Conservation (phyloP, 2,113 vertebrate species). For the Amblyopsis rosae region DNA sequence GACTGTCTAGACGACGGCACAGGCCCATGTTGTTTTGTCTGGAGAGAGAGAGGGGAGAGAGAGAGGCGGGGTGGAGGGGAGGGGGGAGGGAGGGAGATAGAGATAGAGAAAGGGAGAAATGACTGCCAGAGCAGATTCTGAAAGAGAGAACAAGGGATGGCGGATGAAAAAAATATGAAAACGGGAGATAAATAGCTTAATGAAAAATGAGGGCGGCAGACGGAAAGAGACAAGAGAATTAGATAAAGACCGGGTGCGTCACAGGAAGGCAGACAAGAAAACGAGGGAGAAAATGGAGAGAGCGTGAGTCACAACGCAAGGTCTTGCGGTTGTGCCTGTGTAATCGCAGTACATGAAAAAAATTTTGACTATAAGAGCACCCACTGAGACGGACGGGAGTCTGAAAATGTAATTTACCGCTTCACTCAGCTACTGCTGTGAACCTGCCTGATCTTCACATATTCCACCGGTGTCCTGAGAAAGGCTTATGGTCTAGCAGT, state of each 20-base stretch:
- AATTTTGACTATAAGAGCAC: constrained; percentile 11
- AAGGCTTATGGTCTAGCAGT: too few relatives aligned
- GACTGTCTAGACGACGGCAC: neutral
- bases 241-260: too few relatives aligned
- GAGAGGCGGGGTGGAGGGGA: neutral
- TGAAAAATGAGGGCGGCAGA: too few relatives aligned
- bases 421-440: neutral
- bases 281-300: neutral
- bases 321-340: too few relatives aligned
- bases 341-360: neutral
- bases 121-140: neutral
- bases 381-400: constrained; percentile 5
- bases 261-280: too few relatives aligned
- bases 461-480: too few relatives aligned
- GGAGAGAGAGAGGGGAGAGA: neutral
- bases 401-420: too few relatives aligned
- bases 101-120: neutral
- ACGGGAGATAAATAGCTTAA: too few relatives aligned
- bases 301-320: neutral
- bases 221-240: too few relatives aligned
- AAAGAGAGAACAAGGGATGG: too few relatives aligned
- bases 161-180: too few relatives aligned
- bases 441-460: neutral
- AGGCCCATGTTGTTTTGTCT: neutral
- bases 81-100: neutral